A percentile compares a stretch with the other conserved stretches of the same genome.
Conservation (phyloP, 2,797 vertebrate species). For the Podarcis siculus region DNA sequence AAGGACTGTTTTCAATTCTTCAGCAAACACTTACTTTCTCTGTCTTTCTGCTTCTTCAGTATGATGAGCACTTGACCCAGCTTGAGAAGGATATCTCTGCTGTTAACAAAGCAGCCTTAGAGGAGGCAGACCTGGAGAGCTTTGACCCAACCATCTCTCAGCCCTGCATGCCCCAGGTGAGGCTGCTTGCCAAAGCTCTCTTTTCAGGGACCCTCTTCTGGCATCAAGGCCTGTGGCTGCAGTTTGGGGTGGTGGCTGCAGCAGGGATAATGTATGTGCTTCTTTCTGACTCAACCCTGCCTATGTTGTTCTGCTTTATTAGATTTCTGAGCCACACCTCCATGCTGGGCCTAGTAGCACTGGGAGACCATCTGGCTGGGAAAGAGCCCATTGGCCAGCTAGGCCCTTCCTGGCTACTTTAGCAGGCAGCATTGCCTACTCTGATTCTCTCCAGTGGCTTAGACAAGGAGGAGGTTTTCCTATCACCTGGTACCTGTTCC, state of each 20-base stretch:
- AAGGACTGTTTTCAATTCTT: neutral
- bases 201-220: neutral
- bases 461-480: too few species aligned
- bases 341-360: neutral
- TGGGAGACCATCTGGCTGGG: too few species aligned
- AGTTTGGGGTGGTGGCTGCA: too few species aligned
- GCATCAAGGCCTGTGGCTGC: too few species aligned
- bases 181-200: conserved; percentile 30
- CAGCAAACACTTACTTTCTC: neutral
- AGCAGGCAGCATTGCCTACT: too few species aligned
- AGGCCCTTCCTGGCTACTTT: neutral
- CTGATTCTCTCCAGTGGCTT: too few species aligned
- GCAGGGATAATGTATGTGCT: neutral
- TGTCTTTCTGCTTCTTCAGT: conserved; percentile 76
- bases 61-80: conserved; percentile 96
- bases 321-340: neutral
- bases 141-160: conserved; percentile 95
- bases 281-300: neutral
- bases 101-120: conserved; percentile 95
- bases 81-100: conserved; percentile 96
- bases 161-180: conserved; percentile 94
- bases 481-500: too few species aligned
- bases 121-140: conserved; percentile 94
- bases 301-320: neutral
- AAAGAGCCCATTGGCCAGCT: neutral